Evolutionary conservation across 2,797 vertebrate species (phyloP).

Genomic region (Lophius americanus): DNA sequence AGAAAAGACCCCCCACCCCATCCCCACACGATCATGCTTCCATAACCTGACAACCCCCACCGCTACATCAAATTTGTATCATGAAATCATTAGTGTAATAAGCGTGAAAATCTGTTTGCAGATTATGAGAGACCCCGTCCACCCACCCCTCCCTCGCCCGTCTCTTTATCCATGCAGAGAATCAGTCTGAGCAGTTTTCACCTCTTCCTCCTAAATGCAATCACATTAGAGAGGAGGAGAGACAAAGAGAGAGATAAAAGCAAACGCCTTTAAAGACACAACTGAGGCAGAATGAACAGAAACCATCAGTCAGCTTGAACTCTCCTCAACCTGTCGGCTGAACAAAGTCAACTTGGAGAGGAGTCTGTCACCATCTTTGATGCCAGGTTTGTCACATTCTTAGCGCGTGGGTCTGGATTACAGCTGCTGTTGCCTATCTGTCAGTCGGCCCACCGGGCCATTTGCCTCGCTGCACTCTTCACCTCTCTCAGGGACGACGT

Average conservation of each 20-base stretch:
- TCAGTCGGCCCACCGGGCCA: constrained; percentile 57
- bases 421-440: constrained; percentile 71
- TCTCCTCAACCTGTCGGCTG: background rate
- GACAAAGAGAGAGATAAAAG: constrained; percentile 35
- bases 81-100: constrained; percentile 99
- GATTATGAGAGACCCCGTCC: constrained; percentile 87
- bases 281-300: constrained; percentile 28
- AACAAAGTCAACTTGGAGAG: too few relatives aligned
- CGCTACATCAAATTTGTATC: constrained; percentile 89
- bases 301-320: constrained; percentile 17
- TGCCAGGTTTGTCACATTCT: constrained; percentile 28
- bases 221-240: constrained; percentile 84
- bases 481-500: constrained; percentile 70
- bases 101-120: constrained; percentile 98
- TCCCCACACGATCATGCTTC: constrained; percentile 68
- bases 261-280: constrained; percentile 45
- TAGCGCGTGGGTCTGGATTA: constrained; percentile 16
- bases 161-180: constrained; percentile 87
- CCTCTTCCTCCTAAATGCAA: constrained; percentile 86
- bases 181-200: constrained; percentile 84
- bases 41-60: constrained; percentile 80
- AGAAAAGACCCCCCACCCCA: constrained; percentile 78
- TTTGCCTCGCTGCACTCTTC: constrained; percentile 72
- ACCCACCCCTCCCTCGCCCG: constrained; percentile 70
- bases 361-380: constrained; percentile 3